A percentile compares a stretch with the other conserved stretches of the same genome.
Evolutionary conservation across 2,797 vertebrate species (phyloP).

Genomic region (Heterohyrax brucei): DNA sequence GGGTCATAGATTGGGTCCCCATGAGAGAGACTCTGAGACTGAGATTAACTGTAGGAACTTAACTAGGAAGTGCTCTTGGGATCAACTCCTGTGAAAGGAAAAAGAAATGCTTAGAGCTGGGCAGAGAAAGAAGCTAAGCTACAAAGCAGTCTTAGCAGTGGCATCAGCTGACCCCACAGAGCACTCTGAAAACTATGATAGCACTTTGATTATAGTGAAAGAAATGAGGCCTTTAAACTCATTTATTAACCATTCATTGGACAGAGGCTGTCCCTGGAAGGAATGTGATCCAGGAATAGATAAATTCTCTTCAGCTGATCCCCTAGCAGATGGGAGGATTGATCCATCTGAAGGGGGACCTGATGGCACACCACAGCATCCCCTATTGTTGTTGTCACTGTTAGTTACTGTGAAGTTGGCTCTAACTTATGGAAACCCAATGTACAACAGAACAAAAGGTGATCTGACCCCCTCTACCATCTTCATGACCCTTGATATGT

Average conservation of each 20-base stretch:
- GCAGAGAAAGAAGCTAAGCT: neutral
- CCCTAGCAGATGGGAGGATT: neutral
- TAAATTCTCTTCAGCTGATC: neutral
- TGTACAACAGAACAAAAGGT: too few relatives aligned
- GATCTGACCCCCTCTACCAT: too few relatives aligned
- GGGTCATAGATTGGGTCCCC: neutral
- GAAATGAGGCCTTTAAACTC: neutral
- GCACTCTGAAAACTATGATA: neutral
- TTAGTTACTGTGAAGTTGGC: too few relatives aligned
- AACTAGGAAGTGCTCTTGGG: neutral
- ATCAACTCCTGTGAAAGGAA: neutral
- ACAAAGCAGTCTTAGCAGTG: fast-evolving
- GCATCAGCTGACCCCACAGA: neutral
- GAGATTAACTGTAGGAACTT: neutral
- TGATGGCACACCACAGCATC: too few relatives aligned
- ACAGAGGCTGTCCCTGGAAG: neutral
- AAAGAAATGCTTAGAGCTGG: neutral
- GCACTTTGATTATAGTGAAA: neutral
- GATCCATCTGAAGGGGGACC: neutral
- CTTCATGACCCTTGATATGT: too few relatives aligned
- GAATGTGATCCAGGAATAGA: neutral
- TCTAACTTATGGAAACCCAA: too few relatives aligned
- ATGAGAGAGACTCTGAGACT: neutral
- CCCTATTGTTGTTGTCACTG: too few relatives aligned
- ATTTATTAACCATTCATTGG: neutral